Conservation (phyloP, 2,113 vertebrate genomes). For the Hystrix cristata region DNA sequence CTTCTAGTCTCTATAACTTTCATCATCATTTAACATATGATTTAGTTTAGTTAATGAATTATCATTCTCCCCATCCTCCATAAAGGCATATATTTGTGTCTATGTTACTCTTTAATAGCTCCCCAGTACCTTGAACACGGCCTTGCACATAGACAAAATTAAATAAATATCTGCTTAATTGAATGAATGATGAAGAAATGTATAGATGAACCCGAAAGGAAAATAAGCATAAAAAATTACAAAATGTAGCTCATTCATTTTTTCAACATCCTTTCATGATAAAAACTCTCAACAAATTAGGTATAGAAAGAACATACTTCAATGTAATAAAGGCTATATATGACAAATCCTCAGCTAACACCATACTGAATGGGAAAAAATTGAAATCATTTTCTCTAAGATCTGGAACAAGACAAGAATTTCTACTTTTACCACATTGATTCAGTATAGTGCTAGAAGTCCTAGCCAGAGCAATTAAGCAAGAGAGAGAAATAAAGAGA, state of each 20-base stretch:
- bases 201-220: not conserved
- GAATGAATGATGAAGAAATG: not conserved
- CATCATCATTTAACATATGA: not conserved
- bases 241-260: not conserved
- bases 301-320: not conserved
- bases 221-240: not conserved
- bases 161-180: not conserved
- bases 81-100: not conserved
- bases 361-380: not conserved
- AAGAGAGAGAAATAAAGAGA: conserved; percentile 18
- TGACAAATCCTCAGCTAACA: not conserved
- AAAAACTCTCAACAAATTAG: not conserved
- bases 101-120: not conserved
- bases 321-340: not conserved
- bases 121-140: not conserved
- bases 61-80: not conserved
- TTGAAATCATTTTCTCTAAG: conserved; percentile 5
- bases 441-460: not conserved
- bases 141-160: not conserved
- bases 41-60: not conserved
- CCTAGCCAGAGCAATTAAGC: conserved; percentile 37
- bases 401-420: not conserved
- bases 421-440: not conserved
- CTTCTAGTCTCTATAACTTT: not conserved
- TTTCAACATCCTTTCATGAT: not conserved